Base-by-base conservation (phyloP, 2,797 vertebrate genomes). In the Tapera naevia region DNA sequence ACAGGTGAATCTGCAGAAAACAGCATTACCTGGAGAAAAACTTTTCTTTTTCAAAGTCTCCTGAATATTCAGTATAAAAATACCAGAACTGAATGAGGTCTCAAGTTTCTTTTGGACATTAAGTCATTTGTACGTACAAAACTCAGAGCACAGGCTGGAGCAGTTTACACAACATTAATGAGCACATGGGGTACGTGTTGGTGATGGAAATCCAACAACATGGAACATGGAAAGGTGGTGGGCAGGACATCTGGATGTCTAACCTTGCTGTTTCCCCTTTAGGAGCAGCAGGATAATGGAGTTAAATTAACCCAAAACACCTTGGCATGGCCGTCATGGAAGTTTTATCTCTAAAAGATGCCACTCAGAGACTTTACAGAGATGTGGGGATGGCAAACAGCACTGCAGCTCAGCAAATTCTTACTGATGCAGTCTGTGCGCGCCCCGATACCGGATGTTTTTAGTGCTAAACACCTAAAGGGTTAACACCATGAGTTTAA, bases 401-500 rank as follows among this genome's bases (percentile, higher is more conserved):
- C 58, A 10, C 2, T 9, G 22, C 60, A 54, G 48, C 57, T 66
- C 6, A 37, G 35, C n/a, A 48, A 64, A 65, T 15, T 37, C 66
- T 84, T 25, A 86, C 78, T 78, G 88, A 48, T 80, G 41, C 17
- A 8, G 83, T 56, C 67, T 13, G 35, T 3, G 45, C 2, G 17
- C 6, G 13, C 74, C 86, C 76, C 60, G 78, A 82, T 53, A 67
- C 79, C 60, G 50, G 3, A 70, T 33, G 46, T 10, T 74, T 61
- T 66, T 23, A 53, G 85, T 28, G 11, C 91, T 95, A 88, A 96
- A 72, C 89, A 92, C 88, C 96, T 79, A 76, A 86, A 96, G 93
- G 93, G 94, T 96, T 89, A 96, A 96, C 95, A 90, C 65, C 87
- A 82, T 88, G 37, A 64, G 92, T 79, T 93, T 75, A 95, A 97